Evolutionary conservation across 1,140 invertebrate genomes (phyloP).

Genomic region (Cepaea nemoralis): DNA sequence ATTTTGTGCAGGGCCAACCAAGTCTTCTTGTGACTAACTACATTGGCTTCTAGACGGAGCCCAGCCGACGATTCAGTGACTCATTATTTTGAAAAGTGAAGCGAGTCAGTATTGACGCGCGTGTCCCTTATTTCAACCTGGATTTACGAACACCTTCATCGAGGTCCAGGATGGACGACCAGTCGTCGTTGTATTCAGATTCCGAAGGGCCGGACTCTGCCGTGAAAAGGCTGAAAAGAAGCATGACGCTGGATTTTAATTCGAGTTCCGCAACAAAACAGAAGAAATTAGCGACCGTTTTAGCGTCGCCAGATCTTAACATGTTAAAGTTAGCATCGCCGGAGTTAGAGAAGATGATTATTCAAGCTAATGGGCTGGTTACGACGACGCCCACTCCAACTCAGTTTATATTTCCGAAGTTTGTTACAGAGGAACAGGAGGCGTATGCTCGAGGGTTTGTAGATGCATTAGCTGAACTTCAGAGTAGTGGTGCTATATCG

Average conservation of each 20-base stretch:
- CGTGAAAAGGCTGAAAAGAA: slow-evolving; percentile 74
- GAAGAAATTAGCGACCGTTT: slow-evolving; percentile 63
- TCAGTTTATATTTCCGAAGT: slow-evolving; percentile 79
- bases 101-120: slow-evolving; percentile 33
- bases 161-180: slow-evolving; percentile 75
- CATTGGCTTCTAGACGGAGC: slow-evolving; percentile 32
- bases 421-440: slow-evolving; percentile 90
- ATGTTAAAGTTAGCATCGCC: slow-evolving; percentile 88
- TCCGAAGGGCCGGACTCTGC: slow-evolving; percentile 52
- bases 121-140: slow-evolving; percentile 43
- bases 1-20: background rate
- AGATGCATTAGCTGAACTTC: slow-evolving; percentile 88
- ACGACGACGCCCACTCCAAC: slow-evolving; percentile 83
- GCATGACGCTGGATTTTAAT: slow-evolving; percentile 85
- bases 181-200: slow-evolving; percentile 75
- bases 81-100: slow-evolving; percentile 29
- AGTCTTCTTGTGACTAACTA: slow-evolving; percentile 35
- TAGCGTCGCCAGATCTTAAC: slow-evolving; percentile 87
- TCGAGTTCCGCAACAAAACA: slow-evolving; percentile 64
- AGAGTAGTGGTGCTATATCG: slow-evolving; percentile 66
- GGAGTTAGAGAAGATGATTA: slow-evolving; percentile 88
- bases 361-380: slow-evolving; percentile 79
- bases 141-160: slow-evolving; percentile 45
- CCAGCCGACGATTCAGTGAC: slow-evolving; percentile 24
- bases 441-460: slow-evolving; percentile 91